Evolutionary conservation across 2,797 vertebrate genomes (phyloP).

Genomic region (Sternotherus odoratus): DNA sequence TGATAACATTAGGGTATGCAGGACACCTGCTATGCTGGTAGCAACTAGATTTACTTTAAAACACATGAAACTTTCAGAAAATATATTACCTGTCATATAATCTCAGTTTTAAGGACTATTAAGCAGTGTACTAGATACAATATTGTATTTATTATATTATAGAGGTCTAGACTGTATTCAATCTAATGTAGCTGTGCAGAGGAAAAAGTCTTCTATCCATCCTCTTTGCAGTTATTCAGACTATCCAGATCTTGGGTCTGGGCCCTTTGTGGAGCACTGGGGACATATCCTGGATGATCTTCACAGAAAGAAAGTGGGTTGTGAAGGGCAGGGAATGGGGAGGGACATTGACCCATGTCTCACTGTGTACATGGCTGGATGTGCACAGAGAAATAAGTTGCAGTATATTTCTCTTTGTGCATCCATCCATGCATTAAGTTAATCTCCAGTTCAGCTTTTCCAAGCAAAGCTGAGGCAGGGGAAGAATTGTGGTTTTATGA

Average conservation of each 20-base stretch:
- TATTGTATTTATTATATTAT: neutral
- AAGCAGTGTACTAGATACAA: neutral
- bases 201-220: rapidly evolving
- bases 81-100: neutral
- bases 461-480: neutral
- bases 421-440: neutral
- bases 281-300: neutral
- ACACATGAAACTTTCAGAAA: neutral
- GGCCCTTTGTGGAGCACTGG: neutral
- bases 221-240: neutral
- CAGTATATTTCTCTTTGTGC: neutral
- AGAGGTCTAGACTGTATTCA: neutral
- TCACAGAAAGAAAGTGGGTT: neutral
- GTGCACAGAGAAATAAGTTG: neutral
- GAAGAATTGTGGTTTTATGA: neutral
- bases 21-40: neutral
- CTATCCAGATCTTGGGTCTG: neutral
- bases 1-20: neutral
- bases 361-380: too few relatives aligned
- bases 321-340: neutral
- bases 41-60: neutral
- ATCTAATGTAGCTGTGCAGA: neutral
- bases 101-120: neutral
- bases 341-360: neutral
- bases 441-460: neutral